Conservation (phyloP, 92 coral and sea anemone genomes). For the Epizoanthus scotinus region DNA sequence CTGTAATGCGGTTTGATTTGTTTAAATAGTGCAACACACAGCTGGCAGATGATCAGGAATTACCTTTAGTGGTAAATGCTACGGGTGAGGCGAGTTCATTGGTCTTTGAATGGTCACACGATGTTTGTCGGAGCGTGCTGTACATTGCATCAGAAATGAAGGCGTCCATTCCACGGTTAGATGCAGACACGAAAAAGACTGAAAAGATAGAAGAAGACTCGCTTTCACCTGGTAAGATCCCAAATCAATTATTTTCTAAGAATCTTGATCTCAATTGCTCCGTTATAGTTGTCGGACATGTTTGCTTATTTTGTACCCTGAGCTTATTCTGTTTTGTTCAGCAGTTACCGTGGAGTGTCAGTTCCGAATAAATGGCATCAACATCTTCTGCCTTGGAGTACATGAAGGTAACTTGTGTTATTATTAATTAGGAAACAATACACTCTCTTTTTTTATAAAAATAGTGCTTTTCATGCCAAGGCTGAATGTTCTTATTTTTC, state of each 20-base stretch:
- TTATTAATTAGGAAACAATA: background rate
- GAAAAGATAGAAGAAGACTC: background rate
- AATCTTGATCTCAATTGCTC: too few relatives aligned
- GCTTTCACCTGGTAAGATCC: slow-evolving; percentile 5
- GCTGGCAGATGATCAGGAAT: slow-evolving; percentile 15
- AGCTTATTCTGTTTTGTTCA: slow-evolving; percentile 5
- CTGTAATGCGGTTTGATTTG: too few relatives aligned
- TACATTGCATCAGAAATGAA: slow-evolving; percentile 48
- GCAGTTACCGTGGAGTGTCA: slow-evolving; percentile 70
- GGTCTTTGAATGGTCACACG: slow-evolving; percentile 81
- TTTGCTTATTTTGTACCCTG: background rate
- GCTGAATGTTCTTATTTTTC: too few relatives aligned
- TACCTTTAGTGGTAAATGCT: slow-evolving; percentile 32
- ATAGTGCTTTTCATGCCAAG: too few relatives aligned
- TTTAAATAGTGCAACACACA: slow-evolving; percentile 37
- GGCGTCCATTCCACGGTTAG: background rate
- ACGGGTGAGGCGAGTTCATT: slow-evolving; percentile 67
- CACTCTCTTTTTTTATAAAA: too few relatives aligned
- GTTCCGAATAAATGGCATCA: slow-evolving; percentile 68
- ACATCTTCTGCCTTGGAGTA: slow-evolving; percentile 85
- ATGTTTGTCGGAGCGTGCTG: slow-evolving; percentile 62
- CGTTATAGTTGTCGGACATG: background rate
- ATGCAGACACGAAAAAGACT: background rate
- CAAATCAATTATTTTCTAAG: too few relatives aligned
- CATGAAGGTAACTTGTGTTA: slow-evolving; percentile 57